A percentile compares a stretch with the other conserved stretches of the same genome.
Evolutionary conservation across 2,797 vertebrate genomes (phyloP).

Genomic region (Myoxocephalus aenaeus): DNA sequence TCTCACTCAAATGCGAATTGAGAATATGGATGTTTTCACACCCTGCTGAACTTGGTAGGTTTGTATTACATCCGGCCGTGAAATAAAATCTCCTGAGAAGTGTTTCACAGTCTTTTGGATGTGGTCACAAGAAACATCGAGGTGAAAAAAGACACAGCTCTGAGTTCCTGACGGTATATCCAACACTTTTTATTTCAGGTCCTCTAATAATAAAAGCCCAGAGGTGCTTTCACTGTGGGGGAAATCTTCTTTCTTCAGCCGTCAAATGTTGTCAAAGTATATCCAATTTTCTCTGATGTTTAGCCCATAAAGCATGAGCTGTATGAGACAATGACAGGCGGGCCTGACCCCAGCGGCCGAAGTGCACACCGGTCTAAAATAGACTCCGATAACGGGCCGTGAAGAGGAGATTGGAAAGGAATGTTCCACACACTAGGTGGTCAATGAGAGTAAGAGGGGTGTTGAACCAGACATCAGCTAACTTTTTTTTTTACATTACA

Average conservation of each 20-base stretch:
- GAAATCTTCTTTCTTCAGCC: background rate
- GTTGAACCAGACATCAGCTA: conserved; percentile 19
- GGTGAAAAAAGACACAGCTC: background rate
- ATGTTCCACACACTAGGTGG: conserved; percentile 57
- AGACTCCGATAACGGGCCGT: conserved; percentile 65
- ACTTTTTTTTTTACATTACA: background rate
- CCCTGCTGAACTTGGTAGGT: background rate
- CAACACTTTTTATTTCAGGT: background rate
- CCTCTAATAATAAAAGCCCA: background rate
- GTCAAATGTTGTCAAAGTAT: background rate
- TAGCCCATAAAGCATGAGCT: background rate
- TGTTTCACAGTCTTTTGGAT: background rate
- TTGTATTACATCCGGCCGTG: background rate
- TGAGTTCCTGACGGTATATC: background rate
- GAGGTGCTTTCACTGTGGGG: too few species aligned
- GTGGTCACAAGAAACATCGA: background rate
- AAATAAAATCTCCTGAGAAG: conserved; percentile 1
- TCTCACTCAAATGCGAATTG: background rate
- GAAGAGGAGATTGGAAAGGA: conserved; percentile 64
- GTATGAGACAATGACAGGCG: background rate
- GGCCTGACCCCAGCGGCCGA: background rate
- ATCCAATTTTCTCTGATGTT: background rate
- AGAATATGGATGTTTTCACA: conserved; percentile 4
- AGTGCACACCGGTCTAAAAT: conserved; percentile 59
- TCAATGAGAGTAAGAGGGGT: background rate